These are phyloP conservation scores for Zosterops lateralis DNA, from an alignment of 2,113 vertebrate genomes.

Conservation along the genomic window DNA sequence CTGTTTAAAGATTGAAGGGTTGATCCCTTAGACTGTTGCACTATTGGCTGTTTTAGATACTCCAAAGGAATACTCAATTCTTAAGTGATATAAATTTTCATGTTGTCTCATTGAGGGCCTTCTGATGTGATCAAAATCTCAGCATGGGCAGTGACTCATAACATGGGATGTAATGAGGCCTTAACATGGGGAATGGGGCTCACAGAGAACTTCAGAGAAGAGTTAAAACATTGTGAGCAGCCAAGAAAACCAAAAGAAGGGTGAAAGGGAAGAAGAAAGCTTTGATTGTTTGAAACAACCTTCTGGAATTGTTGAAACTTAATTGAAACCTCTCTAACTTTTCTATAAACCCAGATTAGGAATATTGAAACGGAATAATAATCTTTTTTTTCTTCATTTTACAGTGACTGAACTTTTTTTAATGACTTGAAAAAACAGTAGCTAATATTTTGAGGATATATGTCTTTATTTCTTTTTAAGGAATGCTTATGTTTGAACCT, in stretches of 20 bases:
- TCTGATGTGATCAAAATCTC: neutral
- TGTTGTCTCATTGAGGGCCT: neutral
- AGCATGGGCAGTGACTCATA: neutral
- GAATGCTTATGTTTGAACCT: neutral
- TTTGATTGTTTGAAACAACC: neutral
- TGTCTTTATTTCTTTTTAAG: neutral
- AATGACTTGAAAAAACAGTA: neutral
- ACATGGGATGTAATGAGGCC: neutral
- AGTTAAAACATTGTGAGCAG: neutral
- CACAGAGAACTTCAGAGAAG: neutral
- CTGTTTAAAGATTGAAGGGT: neutral
- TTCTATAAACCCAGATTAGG: neutral
- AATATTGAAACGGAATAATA: neutral
- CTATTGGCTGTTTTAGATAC: neutral
- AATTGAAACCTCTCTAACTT: neutral
- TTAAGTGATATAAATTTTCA: neutral
- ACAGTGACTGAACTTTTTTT: neutral
- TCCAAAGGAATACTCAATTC: neutral
- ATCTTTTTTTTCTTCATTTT: neutral
- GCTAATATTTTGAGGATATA: neutral
- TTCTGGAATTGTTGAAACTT: neutral
- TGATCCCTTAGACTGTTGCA: neutral
- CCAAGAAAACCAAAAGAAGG: neutral
- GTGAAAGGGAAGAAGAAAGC: neutral
- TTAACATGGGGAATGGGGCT: neutral